Evolutionary conservation across 1,140 invertebrate species (phyloP), one percentile per base, ranked within the genome.

Genomic region (Leptinotarsa defecta): DNA sequence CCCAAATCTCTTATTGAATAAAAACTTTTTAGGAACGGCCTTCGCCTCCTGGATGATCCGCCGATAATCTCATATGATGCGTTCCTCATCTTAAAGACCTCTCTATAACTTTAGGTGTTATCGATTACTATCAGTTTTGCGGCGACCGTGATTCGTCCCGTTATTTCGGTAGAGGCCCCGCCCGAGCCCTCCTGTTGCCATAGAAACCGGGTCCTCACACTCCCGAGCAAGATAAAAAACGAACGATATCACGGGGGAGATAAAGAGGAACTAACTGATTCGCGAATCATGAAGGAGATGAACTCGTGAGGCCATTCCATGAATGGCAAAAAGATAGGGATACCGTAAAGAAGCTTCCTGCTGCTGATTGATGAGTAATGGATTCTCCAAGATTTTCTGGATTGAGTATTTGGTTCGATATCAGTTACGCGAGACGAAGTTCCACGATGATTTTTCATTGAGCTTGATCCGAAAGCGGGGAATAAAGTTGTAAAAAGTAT

Each of bases 101-200:
- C 68, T 70, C 68, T 70, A 70, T 70, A 70, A 70, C 34, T 70
- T 73, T 71, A 57, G n/a, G 57, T 72, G 22, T 73, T 73, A 73
- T 73, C 71, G 71, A 73, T 73, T 73, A 65, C 62, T 73, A 73
- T 73, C 71, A 73, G 48, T 48, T 61, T 73, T 73, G 71, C 71
- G 71, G 71, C 71, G n/a, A 62, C 71, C 71, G 71, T 73, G 71
- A 73, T 73, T 73, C 71, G 71, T 65, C 52, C 71, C 71, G 57
- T 67, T 49, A 67, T 73, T 73, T 73, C 61, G 61, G 71, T 6
- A 73, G 20, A 73, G 71, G 71, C 71, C 71, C 71, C 71, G 71
- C 71, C 71, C 71, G 71, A n/a, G 6, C 71, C 71, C 71, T 73
- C n/a, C 24, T 63, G 71, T 73, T 73, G 61, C 71, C 13, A 64